Percentiles rank a stretch among this genome's conserved stretches.
phyloP scores from a whole-genome alignment of 2,888 invertebrate genomes.

The Pandemis heparana region DNA sequence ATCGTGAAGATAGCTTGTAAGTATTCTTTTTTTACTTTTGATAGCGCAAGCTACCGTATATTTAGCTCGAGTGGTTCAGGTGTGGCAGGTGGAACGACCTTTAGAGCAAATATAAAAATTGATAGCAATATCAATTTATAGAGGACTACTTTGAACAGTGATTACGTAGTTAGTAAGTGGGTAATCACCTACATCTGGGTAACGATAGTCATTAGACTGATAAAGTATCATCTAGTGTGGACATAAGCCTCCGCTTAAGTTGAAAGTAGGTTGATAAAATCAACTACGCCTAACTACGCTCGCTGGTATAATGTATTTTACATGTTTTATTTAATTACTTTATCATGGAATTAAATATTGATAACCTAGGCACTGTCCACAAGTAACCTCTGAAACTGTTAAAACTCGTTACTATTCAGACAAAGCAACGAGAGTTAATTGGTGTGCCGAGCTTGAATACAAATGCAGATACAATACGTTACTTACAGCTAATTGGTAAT shows the following conservation, averaged over 20 bases:
- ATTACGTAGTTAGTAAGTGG: conserved; percentile 38
- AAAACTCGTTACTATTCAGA: background rate
- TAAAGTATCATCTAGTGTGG: conserved; percentile 28
- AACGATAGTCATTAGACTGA: conserved; percentile 35
- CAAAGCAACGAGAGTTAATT: conserved; percentile 8
- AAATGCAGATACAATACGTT: background rate
- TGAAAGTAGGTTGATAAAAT: conserved; percentile 33
- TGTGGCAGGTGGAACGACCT: conserved; percentile 39
- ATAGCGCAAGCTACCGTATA: conserved; percentile 36
- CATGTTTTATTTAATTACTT: conserved; percentile 23
- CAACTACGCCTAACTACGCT: conserved; percentile 5
- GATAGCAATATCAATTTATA: conserved; percentile 40
- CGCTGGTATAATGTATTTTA: conserved; percentile 1
- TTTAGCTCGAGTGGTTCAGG: conserved; percentile 40
- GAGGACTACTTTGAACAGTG: conserved; percentile 34
- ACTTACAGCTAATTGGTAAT: conserved; percentile 11
- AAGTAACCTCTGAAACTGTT: conserved; percentile 2
- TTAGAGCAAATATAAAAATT: conserved; percentile 35
- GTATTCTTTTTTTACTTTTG: conserved; percentile 50
- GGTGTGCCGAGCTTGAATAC: conserved; percentile 1
- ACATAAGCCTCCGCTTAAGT: conserved; percentile 22
- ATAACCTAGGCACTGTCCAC: background rate
- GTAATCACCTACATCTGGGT: conserved; percentile 33
- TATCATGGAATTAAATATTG: background rate
- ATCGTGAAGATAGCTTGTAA: conserved; percentile 55